Base-by-base conservation (phyloP, 2,113 vertebrate species). In the rabbit (Oryctolagus cuniculus) region DNA sequence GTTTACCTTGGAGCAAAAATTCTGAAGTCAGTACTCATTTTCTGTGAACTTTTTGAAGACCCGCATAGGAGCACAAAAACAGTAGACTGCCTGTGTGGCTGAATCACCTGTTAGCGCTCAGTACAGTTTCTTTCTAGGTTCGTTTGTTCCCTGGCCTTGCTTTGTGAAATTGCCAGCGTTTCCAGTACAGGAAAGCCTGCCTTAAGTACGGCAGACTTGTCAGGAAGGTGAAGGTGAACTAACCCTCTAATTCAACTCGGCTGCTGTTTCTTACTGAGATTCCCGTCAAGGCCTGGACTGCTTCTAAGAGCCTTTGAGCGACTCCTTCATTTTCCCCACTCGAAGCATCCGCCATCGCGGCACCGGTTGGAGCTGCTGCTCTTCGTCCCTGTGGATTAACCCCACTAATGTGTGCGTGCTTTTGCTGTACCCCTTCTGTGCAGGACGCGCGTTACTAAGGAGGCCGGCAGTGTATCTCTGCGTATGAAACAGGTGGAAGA, bases 401-500 rank as follows among this genome's bases (percentile, higher is more conserved):
- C 97, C 96, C 98, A 98, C 98, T 99, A 98, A 99, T 97, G 97
- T 97, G 97, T 95, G 98, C 98, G 97, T 99, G 98, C 98, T 87
- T 98, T 98, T 98, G 98, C 98, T 99, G 98, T 98, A 97, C 98
- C 98, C 97, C 98, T 96, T 98, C 98, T 98, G 98, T 98, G 96
- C 99, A 99, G 99, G 98, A 98, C 98, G 97, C 99, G 99, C 96
- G 97, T 99, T 98, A 99, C 99, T 99, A 99, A 99, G 99, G 99
- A 99, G 98, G 98, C 99, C 98, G 99, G 99, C 99, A 99, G 99
- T 97, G 99, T 99, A 90, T 99, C 99, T 99, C 99, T 99, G 96
- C 99, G 99, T 98, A 99, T 99, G 99, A 99, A 99, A 98, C 99
- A 99, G 99, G 99, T 99, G 98, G 99, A 99, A 99, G 99, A 99